phyloP scores from a whole-genome alignment of 2,888 invertebrate species.

The Ypsolopha scabrella region DNA sequence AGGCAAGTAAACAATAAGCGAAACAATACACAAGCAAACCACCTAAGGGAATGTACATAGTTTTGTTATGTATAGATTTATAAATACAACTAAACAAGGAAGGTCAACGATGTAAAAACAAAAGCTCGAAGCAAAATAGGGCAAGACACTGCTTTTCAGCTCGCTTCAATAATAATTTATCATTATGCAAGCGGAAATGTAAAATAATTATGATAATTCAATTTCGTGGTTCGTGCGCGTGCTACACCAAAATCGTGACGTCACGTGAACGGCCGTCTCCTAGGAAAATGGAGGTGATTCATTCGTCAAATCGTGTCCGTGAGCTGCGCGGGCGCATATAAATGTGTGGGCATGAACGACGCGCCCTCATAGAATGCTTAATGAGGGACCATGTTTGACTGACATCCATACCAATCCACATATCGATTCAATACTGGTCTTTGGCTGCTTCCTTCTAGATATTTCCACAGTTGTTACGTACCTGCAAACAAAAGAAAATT shows the following conservation, averaged over 20 bases:
- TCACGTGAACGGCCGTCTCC: conserved; percentile 40
- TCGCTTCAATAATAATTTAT: neutral
- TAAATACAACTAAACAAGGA: too few species aligned
- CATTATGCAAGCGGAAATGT: conserved; percentile 41
- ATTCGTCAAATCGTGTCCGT: conserved; percentile 53
- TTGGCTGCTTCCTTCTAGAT: conserved; percentile 17
- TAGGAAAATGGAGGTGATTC: conserved; percentile 52
- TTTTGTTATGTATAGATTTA: too few species aligned
- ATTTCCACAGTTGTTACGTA: conserved; percentile 11
- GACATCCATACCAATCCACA: conserved; percentile 28
- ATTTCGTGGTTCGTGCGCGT: conserved; percentile 50
- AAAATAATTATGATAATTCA: conserved; percentile 35
- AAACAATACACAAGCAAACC: too few species aligned
- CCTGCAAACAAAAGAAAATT: conserved; percentile 4
- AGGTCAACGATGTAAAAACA: too few species aligned
- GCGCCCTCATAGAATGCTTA: conserved; percentile 41
- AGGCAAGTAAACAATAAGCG: too few species aligned
- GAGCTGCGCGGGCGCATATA: conserved; percentile 61
- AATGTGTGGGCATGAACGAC: conserved; percentile 41
- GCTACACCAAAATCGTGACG: conserved; percentile 60
- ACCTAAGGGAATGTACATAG: too few species aligned
- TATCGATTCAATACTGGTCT: conserved; percentile 1
- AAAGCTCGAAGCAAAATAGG: too few species aligned
- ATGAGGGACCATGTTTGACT: conserved; percentile 38
- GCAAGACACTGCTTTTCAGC: too few species aligned